Base-by-base conservation (phyloP, 1,140 invertebrate genomes). In the Myzus persicae region DNA sequence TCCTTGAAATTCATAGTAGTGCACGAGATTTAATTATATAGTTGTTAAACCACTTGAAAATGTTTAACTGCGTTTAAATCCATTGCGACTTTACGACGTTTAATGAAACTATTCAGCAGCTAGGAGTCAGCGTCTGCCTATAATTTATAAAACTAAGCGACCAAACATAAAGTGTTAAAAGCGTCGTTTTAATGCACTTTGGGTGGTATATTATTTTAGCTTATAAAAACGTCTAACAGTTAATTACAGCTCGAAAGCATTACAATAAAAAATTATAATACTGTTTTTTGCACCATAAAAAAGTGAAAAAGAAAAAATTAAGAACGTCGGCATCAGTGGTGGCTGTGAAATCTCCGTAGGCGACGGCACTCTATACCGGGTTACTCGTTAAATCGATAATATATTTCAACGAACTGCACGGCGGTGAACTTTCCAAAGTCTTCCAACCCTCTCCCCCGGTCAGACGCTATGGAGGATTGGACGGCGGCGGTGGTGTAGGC, bases 341-440 rank as follows among this genome's bases (percentile, higher is more conserved):
- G 59, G 59, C 76, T 82, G 76, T 82, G 76, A 24, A 82, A 38
- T 82, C 76, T 82, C 24, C 40, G 82, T 76, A n/a, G 31, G 31
- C 31, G 59, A 76, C 59, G n/a, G 59, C 31, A n/a, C 59, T 76
- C 59, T 76, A 76, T 76, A 76, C 14, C 59, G 31, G 59, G 36
- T 44, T 46, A 14, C 42, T 46, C 18, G 42, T 88, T n/a, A n/a
- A 88, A 88, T 88, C 85, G 44, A 36, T 54, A 89, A 85, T 42
- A 42, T 42, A 89, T 89, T 51, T 42, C 46, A 51, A 89, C 46
- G 22, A 89, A 51, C 84, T 44, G 42, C 11, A 26, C n/a, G 36
- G 88, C 42, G 20, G n/a, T 26, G 88, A 89, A 89, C 48, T 89
- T 89, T 89, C 88, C 88, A 89, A 40, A 89, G 88, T 89, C 88